Evolutionary conservation across 1,140 invertebrate genomes (phyloP).

Genomic region (Zaprionus capensis): DNA sequence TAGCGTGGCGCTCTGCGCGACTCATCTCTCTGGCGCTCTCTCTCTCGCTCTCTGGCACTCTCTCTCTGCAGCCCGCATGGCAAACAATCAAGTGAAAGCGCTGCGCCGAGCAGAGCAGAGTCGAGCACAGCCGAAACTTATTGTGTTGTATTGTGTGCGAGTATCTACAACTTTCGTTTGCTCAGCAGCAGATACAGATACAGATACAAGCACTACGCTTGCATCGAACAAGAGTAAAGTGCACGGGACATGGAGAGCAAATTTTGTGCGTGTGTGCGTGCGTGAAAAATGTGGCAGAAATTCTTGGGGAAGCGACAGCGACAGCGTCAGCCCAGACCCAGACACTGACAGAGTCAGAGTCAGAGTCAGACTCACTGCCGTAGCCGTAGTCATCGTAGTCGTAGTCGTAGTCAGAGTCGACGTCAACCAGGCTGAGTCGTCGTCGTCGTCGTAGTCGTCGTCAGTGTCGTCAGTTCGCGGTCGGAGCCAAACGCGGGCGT

Average conservation of each 20-base stretch:
- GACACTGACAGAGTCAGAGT: conserved; percentile 44
- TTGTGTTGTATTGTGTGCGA: conserved; percentile 51
- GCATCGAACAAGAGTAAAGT: conserved; percentile 65
- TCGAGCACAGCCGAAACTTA: conserved; percentile 49
- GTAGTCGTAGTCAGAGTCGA: conserved; percentile 28
- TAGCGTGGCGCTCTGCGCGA: not conserved
- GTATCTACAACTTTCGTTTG: conserved; percentile 59
- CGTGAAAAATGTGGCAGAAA: conserved; percentile 51
- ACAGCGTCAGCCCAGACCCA: conserved; percentile 49
- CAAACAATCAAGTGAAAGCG: conserved; percentile 81
- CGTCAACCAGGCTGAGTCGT: conserved; percentile 35
- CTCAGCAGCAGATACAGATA: conserved; percentile 33
- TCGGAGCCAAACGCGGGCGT: conserved; percentile 47
- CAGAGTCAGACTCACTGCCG: conserved; percentile 37
- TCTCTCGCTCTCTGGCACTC: not conserved
- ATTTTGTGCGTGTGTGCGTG: conserved; percentile 10
- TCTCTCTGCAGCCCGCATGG: conserved; percentile 68
- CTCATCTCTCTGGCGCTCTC: conserved; percentile 11
- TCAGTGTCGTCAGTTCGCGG: conserved; percentile 37
- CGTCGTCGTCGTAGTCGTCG: conserved; percentile 12
- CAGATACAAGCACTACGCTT: conserved; percentile 39
- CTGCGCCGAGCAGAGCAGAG: conserved; percentile 40
- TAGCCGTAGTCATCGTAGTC: conserved; percentile 13
- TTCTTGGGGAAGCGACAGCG: conserved; percentile 69
- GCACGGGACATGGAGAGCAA: conserved; percentile 67